A percentile compares a stretch with the other conserved stretches of the same genome.
Conservation (phyloP, 2,888 invertebrate species). For the Dicyrtoma fusca region DNA sequence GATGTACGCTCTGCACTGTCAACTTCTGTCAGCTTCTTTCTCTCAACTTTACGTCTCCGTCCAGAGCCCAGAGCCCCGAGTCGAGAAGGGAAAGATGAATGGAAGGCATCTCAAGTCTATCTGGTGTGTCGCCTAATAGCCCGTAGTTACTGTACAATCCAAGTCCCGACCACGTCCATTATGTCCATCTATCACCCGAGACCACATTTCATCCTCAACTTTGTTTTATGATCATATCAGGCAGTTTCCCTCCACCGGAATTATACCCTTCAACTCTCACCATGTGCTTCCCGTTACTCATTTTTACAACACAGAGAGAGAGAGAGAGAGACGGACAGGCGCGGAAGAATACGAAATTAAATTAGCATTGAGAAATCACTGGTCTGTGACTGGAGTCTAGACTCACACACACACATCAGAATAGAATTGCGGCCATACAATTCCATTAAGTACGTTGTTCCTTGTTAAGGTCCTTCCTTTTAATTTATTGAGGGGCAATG, state of each 20-base stretch:
- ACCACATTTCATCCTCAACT: too few species aligned
- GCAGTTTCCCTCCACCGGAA: too few species aligned
- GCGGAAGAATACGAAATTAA: conserved; percentile 22
- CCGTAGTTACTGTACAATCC: too few species aligned
- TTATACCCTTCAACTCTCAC: too few species aligned
- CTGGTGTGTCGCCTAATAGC: too few species aligned
- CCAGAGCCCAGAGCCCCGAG: neutral
- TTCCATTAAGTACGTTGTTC: conserved; percentile 18
- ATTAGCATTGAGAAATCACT: conserved; percentile 22
- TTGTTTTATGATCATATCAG: too few species aligned
- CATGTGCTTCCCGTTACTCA: too few species aligned
- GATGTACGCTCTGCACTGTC: neutral
- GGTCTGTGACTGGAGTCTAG: neutral
- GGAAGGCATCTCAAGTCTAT: too few species aligned
- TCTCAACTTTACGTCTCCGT: neutral
- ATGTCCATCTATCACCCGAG: too few species aligned
- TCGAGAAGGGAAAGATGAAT: too few species aligned
- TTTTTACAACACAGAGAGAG: neutral
- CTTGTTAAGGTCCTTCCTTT: neutral
- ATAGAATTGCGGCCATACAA: conserved; percentile 9
- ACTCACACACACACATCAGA: too few species aligned
- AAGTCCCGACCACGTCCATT: too few species aligned
- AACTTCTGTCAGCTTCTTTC: neutral
- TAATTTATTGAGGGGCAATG: conserved; percentile 22
- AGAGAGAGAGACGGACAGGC: conserved; percentile 1